Base-by-base conservation (phyloP, 2,797 vertebrate species). In the Percopsis omiscomaycus region DNA sequence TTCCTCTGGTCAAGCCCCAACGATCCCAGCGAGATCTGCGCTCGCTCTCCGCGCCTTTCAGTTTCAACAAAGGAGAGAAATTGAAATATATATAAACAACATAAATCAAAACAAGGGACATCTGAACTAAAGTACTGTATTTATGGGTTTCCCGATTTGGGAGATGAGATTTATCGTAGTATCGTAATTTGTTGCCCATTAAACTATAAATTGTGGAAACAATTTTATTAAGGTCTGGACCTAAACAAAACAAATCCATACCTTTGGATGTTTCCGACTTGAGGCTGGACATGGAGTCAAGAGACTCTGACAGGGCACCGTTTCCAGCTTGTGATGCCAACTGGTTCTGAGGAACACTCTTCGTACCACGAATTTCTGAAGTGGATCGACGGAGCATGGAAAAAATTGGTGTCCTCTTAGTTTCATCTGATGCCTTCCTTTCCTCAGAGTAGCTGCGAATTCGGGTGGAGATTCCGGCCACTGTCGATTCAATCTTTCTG, bases 361-460 rank as follows among this genome's bases (percentile, higher is more conserved):
- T 91, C 30, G 93, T 71, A 47, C 89, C 94, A 65, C 96, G 94
- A 0, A 91, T 95, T 74, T 98, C 97, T 0, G 97, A 99, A 54
- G 91, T 95, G 64, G 96, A 87, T 2, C 97, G 91, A 2, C 95
- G 94, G 48, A 97, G 87, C 77, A 94, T 91, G 8, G 95, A 94
- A 11, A 96, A 84, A 59, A 97, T 91, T 0, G 95, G 95, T 0
- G 92, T 94, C 85, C 89, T 93, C 74, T 94, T 93, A 5, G 77
- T 59, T 45, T 94, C 89, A 2, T 90, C 87, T 16, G 85, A 82
- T 69, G 59, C 77, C 75, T 28, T 88, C 64, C 94, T 92, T 59
- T 96, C 95, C 1, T 95, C 95, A 0, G 95, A 96, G 66, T 88
- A 91, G 62, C 96, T 97, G 37, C 96, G 95, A 14, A 98, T 88